Conservation (phyloP, 37 sponge, comb jelly and placozoan genomes). For the Chondrosia reniformis region DNA sequence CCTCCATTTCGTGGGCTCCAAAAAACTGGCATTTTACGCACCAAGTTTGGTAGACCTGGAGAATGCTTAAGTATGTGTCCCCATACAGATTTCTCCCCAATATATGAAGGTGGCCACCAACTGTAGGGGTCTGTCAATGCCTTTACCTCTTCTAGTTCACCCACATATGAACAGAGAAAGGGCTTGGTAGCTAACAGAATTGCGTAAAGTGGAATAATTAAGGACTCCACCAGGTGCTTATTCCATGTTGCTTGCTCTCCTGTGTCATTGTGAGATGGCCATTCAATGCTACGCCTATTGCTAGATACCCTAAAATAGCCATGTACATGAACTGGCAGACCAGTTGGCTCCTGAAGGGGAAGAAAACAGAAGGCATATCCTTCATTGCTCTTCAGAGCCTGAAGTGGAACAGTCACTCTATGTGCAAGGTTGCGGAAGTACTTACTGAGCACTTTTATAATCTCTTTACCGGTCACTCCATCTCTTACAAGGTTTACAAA, state of each 20-base stretch:
- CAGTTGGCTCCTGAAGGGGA: conserved; percentile 51
- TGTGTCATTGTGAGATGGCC: conserved; percentile 66
- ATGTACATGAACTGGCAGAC: conserved; percentile 68
- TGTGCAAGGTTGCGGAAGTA: background rate
- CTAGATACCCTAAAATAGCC: conserved; percentile 77
- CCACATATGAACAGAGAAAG: conserved; percentile 18
- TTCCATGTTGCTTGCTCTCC: conserved; percentile 75
- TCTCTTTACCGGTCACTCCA: background rate
- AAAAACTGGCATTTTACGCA: background rate
- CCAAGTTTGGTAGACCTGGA: background rate
- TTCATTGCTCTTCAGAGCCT: no score
- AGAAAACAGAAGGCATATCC: conserved; percentile 83
- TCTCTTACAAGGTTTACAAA: background rate
- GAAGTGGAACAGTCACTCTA: no score
- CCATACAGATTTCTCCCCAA: conserved; percentile 11
- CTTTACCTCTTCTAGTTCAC: background rate
- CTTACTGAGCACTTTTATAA: background rate
- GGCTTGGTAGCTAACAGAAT: conserved; percentile 37
- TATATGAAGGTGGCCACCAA: conserved; percentile 49
- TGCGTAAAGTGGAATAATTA: conserved; percentile 44
- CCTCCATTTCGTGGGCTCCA: conserved; percentile 55
- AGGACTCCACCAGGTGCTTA: conserved; percentile 25
- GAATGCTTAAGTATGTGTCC: conserved; percentile 29
- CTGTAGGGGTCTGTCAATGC: conserved; percentile 43
- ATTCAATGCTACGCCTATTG: conserved; percentile 72